Conservation (phyloP, 2,113 vertebrate genomes). For the Symphodus melops region DNA sequence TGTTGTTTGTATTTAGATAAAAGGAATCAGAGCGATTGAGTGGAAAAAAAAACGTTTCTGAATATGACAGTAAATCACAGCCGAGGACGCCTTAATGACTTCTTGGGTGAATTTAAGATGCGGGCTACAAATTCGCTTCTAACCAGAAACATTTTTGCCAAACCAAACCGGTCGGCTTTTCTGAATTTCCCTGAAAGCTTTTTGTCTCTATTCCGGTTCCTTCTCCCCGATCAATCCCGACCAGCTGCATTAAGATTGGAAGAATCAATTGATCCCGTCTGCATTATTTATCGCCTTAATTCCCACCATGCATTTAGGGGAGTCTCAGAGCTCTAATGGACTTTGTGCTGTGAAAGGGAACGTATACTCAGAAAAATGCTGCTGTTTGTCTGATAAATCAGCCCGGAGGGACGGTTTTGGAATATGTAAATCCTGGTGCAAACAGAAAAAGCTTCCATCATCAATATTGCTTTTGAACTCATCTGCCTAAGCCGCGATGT, state of each 20-base stretch:
- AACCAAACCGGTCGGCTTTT: not conserved
- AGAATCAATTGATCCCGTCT: constrained; percentile 64
- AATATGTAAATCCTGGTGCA: constrained; percentile 34
- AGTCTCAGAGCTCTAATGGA: constrained; percentile 20
- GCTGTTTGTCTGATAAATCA: constrained; percentile 30
- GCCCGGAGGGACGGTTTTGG: constrained; percentile 9
- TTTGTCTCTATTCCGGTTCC: constrained; percentile 50
- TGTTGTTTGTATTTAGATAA: no score
- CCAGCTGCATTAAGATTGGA: constrained; percentile 70
- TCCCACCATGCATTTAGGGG: constrained; percentile 53
- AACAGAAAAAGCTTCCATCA: constrained; percentile 13
- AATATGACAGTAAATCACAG: no score
- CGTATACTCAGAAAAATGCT: constrained; percentile 23
- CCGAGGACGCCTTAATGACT: no score
- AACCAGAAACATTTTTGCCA: not conserved
- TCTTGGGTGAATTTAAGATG: no score
- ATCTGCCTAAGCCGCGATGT: not conserved
- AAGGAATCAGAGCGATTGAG: no score
- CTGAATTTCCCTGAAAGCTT: constrained; percentile 61
- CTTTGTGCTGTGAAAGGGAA: constrained; percentile 6
- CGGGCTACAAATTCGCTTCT: no score
- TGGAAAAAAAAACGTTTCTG: no score
- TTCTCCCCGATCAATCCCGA: constrained; percentile 59
- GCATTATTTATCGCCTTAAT: constrained; percentile 76
- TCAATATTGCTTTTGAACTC: constrained; percentile 22